phyloP scores from a whole-genome alignment of 1,140 invertebrate genomes.

The Apocrypta bakeri region DNA sequence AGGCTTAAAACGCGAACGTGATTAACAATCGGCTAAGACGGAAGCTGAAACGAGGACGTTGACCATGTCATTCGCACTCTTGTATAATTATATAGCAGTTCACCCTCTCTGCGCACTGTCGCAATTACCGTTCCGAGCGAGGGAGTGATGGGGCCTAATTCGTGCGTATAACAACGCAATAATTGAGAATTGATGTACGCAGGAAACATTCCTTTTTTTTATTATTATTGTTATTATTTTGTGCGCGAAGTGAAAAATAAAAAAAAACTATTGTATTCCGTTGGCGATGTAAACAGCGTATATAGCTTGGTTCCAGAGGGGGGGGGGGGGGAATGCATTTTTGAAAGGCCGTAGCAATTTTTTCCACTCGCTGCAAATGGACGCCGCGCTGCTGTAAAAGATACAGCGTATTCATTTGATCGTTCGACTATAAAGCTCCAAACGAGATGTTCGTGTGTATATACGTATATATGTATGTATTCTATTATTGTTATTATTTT shows the following conservation, averaged over 20 bases:
- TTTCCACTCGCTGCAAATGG: not conserved
- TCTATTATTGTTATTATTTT: not conserved
- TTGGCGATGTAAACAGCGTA: not conserved
- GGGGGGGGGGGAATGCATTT: not conserved
- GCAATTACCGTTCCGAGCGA: not conserved
- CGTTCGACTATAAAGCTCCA: not conserved
- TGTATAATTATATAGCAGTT: not conserved
- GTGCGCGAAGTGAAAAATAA: too few relatives aligned
- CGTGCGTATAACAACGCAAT: too few relatives aligned
- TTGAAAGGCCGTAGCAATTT: not conserved
- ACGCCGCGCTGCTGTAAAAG: not conserved
- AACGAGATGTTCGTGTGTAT: too few relatives aligned
- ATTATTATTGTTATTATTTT: not conserved
- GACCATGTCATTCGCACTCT: conserved; percentile 49
- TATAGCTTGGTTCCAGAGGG: too few relatives aligned
- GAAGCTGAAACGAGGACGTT: conserved; percentile 50
- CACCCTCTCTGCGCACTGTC: not conserved
- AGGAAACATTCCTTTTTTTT: too few relatives aligned
- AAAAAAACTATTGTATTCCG: not conserved
- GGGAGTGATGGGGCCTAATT: not conserved
- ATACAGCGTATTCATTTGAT: not conserved
- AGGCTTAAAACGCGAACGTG: conserved; percentile 16
- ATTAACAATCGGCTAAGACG: conserved; percentile 34
- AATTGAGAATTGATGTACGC: too few relatives aligned
- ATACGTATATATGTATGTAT: too few relatives aligned